phyloP scores from a whole-genome alignment of 2,888 invertebrate genomes.

The Pristionchus mayeri region DNA sequence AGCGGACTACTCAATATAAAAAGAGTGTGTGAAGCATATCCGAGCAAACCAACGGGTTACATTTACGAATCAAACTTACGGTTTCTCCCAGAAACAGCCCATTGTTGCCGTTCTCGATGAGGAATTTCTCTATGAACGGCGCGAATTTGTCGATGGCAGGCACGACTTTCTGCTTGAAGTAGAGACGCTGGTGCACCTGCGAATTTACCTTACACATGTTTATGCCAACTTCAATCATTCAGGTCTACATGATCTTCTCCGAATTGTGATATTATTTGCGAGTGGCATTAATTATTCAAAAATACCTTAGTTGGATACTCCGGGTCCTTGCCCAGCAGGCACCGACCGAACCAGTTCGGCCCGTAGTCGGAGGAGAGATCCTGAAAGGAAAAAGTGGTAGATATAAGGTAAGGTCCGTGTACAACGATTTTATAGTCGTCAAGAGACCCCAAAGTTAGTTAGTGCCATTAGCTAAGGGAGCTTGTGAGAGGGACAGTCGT shows the following conservation, averaged over 20 bases:
- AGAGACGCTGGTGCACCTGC: constrained; percentile 50
- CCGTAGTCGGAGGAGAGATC: constrained; percentile 44
- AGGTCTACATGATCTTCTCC: no score
- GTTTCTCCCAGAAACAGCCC: constrained; percentile 67
- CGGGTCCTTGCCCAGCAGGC: constrained; percentile 31
- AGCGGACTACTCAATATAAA: no score
- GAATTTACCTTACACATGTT: no score
- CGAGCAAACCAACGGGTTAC: constrained; percentile 67
- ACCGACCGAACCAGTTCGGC: constrained; percentile 44
- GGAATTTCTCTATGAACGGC: constrained; percentile 68
- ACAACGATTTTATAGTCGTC: no score
- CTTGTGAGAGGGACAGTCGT: no score
- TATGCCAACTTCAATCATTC: no score
- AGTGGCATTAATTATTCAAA: no score
- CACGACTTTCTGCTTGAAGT: constrained; percentile 67
- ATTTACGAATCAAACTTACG: no score
- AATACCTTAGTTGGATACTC: constrained; percentile 48
- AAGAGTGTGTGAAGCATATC: no score
- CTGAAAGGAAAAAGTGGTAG: neutral
- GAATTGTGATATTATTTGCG: neutral
- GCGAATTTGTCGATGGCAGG: constrained; percentile 68
- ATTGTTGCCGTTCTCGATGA: constrained; percentile 70
- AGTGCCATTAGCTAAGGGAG: no score
- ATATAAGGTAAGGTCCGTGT: no score
- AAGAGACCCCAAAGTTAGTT: no score